phyloP scores from a whole-genome alignment of 2,797 vertebrate genomes.

The Heliangelus exortis region DNA sequence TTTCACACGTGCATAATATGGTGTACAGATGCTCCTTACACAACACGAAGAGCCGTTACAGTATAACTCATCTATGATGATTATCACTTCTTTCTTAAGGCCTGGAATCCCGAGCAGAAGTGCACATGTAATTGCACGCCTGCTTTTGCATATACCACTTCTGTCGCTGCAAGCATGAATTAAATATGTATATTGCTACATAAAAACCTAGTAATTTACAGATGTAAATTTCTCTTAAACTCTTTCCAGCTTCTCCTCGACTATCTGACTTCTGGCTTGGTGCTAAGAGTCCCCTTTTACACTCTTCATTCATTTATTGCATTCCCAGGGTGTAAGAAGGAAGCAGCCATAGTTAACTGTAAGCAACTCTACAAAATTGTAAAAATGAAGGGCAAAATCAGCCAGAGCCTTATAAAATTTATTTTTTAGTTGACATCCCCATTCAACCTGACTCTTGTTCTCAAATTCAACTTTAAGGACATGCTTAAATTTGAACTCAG shows the following conservation, averaged over 20 bases:
- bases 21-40: conserved; percentile 60
- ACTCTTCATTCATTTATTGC: background rate
- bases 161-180: conserved; percentile 57
- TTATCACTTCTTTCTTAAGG: conserved; percentile 59
- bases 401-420: background rate
- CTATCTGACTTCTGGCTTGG: background rate
- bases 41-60: conserved; percentile 41
- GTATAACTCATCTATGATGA: conserved; percentile 34
- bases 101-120: conserved; percentile 39
- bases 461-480: background rate
- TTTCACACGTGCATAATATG: conserved; percentile 44
- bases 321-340: background rate
- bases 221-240: conserved; percentile 12
- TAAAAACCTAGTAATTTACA: conserved; percentile 41
- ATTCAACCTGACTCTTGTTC: background rate
- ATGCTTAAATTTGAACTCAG: background rate
- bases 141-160: conserved; percentile 51
- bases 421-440: background rate
- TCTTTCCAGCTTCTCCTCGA: background rate
- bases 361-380: background rate
- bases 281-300: background rate
- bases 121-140: conserved; percentile 36
- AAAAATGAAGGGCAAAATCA: background rate
- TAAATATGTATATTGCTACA: conserved; percentile 52
- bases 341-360: background rate